Evolutionary conservation across 2,797 vertebrate genomes (phyloP), one percentile per base, ranked within the genome.

Genomic region (Onychomys torridus): DNA sequence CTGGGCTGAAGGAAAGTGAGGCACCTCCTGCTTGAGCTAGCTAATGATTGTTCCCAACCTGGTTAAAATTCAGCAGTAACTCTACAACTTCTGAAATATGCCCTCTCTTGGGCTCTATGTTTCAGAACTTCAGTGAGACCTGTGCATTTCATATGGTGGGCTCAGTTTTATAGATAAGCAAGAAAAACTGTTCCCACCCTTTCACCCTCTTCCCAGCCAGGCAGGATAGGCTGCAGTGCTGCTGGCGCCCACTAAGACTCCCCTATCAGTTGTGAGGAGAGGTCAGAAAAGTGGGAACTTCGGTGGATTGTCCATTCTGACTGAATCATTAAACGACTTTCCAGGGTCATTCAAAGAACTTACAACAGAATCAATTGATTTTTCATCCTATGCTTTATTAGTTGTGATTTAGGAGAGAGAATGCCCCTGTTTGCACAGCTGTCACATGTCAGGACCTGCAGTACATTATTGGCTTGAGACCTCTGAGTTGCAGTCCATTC

Each of bases 371-470:
- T 98, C 98, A 98, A 98, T 98, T 98, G 97, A 96, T 95, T 98
- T 79, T 98, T 98, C 97, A 97, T 97, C 97, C 97, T 95, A 91
- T 96, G 95, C 97, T 98, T 98, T 98, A 98, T 98, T 98, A 98
- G 97, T 95, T 97, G 96, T 96, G 97, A 98, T 98, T 98, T 98
- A 98, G 97, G 96, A 97, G 97, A 89, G 84, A 95, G 89, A 97
- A 97, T 52, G 91, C 97, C 97, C 97, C 98, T 98, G 98, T 98
- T 98, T 98, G 98, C 97, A 98, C 98, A 98, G 97, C 98, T 98
- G 98, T 96, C 97, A 98, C 98, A 98, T 98, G 99, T 97, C 98
- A 98, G 97, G 98, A 98, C 98, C 98, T 98, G 98, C 92, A 97
- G 95, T 90, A 97, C 16, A 65, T 98, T 98, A 98, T 97, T 98